phyloP scores from a whole-genome alignment of 2,797 vertebrate species.

The Squalus acanthias region DNA sequence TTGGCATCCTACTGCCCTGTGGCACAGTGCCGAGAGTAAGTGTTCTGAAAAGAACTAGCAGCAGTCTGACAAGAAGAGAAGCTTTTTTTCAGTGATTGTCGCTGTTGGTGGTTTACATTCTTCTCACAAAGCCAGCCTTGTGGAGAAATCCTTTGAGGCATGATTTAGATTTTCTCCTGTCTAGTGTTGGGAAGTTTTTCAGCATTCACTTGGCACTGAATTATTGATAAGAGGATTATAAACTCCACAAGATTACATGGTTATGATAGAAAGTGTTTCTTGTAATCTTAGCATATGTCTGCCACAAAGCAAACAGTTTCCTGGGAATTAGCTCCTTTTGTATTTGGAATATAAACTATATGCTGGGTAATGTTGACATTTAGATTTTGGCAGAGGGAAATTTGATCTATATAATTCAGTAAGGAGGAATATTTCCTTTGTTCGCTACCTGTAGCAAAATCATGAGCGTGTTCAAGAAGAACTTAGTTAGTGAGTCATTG shows the following conservation, averaged over 20 bases:
- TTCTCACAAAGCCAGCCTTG: background rate
- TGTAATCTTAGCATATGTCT: background rate
- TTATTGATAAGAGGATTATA: background rate
- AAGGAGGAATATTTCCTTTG: background rate
- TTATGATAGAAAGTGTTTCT: background rate
- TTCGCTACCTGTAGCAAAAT: background rate
- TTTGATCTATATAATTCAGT: background rate
- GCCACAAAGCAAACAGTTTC: background rate
- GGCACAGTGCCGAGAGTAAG: background rate
- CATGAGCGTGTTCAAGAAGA: background rate
- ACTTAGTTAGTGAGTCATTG: background rate
- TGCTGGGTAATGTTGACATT: background rate
- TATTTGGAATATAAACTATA: background rate
- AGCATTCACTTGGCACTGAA: background rate
- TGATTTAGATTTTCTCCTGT: constrained; percentile 31
- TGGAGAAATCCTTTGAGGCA: constrained; percentile 32
- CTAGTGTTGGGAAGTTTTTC: constrained; percentile 33
- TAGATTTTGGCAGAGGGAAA: background rate
- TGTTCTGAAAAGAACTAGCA: background rate
- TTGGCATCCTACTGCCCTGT: background rate
- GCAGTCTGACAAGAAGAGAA: background rate
- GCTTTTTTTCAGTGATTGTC: background rate
- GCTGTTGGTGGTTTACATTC: background rate
- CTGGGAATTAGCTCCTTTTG: background rate
- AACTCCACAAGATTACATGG: background rate